Percentiles rank a stretch among this genome's conserved stretches.
Evolutionary conservation across 2,797 vertebrate species (phyloP).

Genomic region (Poeciliopsis infans): DNA sequence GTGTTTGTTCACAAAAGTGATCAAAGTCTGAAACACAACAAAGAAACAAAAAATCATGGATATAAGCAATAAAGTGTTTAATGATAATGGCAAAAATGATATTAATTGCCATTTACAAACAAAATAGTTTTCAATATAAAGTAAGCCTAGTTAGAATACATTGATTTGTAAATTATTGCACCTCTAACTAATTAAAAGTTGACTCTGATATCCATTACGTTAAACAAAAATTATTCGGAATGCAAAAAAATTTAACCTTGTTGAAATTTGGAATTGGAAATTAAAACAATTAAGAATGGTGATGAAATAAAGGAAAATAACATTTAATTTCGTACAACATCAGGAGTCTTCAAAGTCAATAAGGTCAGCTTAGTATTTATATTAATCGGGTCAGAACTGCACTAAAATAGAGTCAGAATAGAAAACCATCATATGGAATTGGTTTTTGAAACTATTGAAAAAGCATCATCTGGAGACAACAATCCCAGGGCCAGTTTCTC

Average conservation of each 20-base stretch:
- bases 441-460: background rate
- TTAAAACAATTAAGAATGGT: background rate
- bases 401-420: background rate
- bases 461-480: background rate
- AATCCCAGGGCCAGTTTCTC: background rate
- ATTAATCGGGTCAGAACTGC: background rate
- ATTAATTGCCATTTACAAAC: background rate
- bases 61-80: background rate
- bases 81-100: background rate
- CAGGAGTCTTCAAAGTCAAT: background rate
- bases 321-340: background rate
- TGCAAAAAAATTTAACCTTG: background rate
- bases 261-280: background rate
- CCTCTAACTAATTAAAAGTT: background rate
- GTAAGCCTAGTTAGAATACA: background rate
- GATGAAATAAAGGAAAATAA: background rate
- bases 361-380: background rate
- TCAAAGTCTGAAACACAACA: conserved; percentile 86
- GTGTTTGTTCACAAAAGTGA: conserved; percentile 99
- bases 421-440: background rate
- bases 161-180: background rate
- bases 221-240: background rate
- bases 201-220: background rate
- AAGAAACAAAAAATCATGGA: background rate
- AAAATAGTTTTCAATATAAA: background rate